Conservation (phyloP, 1,140 invertebrate genomes). For the Bombus balteatus region DNA sequence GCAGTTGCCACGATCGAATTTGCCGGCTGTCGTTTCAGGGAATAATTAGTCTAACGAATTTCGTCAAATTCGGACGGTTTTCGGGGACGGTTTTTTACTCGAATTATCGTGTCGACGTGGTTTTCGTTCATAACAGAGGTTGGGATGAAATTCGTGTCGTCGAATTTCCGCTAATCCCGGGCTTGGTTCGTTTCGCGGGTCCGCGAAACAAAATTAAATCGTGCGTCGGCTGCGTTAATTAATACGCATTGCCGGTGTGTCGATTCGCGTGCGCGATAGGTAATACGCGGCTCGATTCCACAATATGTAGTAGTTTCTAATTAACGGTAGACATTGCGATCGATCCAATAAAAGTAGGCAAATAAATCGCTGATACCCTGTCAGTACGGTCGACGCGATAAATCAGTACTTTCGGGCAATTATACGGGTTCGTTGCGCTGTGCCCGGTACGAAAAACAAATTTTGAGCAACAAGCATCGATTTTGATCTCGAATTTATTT, state of each 20-base stretch:
- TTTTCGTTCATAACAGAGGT: conserved; percentile 34
- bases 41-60: background rate
- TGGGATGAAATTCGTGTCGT: conserved; percentile 48
- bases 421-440: conserved; percentile 30
- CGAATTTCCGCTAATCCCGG: conserved; percentile 54
- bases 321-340: conserved; percentile 61
- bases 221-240: conserved; percentile 65
- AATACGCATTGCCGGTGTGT: conserved; percentile 65
- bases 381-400: conserved; percentile 55
- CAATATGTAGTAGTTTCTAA: conserved; percentile 69
- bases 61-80: background rate
- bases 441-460: conserved; percentile 37
- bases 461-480: conserved; percentile 61
- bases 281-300: conserved; percentile 62
- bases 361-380: conserved; percentile 64
- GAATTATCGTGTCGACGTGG: background rate
- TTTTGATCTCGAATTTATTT: conserved; percentile 60
- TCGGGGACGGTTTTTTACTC: background rate
- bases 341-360: conserved; percentile 68
- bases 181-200: conserved; percentile 28
- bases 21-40: background rate
- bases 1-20: background rate
- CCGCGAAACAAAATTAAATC: conserved; percentile 67
- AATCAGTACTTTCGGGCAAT: conserved; percentile 61
- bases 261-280: conserved; percentile 59